Evolutionary conservation across 92 coral and sea anemone species (phyloP), one percentile per base, ranked within the genome.

Genomic region (Palythoa grandis): DNA sequence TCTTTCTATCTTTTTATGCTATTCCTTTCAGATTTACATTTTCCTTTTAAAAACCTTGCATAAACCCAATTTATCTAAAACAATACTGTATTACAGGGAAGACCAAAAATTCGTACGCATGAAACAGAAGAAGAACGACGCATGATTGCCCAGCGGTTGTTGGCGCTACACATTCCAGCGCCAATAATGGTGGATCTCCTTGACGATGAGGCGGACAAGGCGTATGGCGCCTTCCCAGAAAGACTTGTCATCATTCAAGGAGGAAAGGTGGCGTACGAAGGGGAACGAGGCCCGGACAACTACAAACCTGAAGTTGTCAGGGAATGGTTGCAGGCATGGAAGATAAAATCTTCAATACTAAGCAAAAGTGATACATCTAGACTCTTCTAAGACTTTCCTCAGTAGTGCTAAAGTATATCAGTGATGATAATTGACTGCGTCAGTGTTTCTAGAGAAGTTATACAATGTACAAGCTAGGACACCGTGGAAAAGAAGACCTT

Each of bases 241-340:
- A 88, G 91, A 77, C 70, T 83, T 19, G 86, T 83, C 68, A 82
- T 86, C 22, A 69, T 88, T 24, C 88, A 83, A 76, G 85, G 69
- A 73, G 91, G 91, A 0, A 88, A 88, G 25, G 88, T 88, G 16
- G 91, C 82, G 15, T 88, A 88, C 11, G 91, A 83, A n/a, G 91
- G 91, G 13, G 91, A 76, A 22, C 76, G 82, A 5, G 91, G 91
- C 1, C 91, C 91, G 23, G 85, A 80, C 0, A 7, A 5, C 13
- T 80, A 80, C 24, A 80, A 66, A 23, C 85, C 85, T 7, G 85
- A 80, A 22, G 75, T 80, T 13, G 74, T 67, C 15, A 80, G 85
- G 3, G 61, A 66, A 23, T 80, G 85, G 85, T 24, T 80, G 74
- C 22, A 43, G 61, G 70, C 40, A 4, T 80, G 85, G 85, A 67